These are phyloP conservation scores for Acanthisitta chloris DNA, from an alignment of 2,113 vertebrate genomes.

Conservation along the genomic window DNA sequence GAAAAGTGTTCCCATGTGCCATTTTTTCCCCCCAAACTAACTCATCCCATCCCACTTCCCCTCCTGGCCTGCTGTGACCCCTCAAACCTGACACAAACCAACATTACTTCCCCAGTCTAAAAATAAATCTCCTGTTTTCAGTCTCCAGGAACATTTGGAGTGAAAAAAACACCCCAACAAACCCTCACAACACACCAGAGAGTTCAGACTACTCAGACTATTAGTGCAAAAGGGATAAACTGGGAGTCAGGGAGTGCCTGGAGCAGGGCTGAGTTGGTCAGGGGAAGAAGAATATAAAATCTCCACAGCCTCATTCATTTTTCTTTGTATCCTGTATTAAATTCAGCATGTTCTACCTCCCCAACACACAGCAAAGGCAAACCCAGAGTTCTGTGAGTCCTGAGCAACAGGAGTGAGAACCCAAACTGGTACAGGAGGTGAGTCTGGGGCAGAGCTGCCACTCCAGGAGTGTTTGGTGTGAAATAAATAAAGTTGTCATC, in stretches of 20 bases:
- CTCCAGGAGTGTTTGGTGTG: rapidly evolving
- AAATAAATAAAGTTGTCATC: not conserved
- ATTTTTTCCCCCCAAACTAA: rapidly evolving
- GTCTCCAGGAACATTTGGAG: not conserved
- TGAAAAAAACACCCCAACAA: not conserved
- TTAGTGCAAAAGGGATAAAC: not conserved
- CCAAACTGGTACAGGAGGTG: not conserved
- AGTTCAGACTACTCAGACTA: not conserved
- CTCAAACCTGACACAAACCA: not conserved
- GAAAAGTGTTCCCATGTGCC: not conserved
- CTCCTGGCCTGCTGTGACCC: not conserved
- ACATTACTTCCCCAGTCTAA: not conserved
- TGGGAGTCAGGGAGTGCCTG: not conserved
- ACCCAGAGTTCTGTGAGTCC: too few relatives aligned
- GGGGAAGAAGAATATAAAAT: not conserved
- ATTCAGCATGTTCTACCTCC: not conserved
- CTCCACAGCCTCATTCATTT: not conserved
- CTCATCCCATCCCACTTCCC: not conserved
- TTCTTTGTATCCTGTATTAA: not conserved
- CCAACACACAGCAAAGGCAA: too few relatives aligned
- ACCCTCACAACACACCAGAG: too few relatives aligned
- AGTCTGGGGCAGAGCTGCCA: not conserved
- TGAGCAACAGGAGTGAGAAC: not conserved
- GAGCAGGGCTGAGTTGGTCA: not conserved
- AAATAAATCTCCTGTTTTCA: not conserved